Percentiles rank a stretch among this genome's conserved stretches.
Conservation (phyloP, 2,113 vertebrate species). For the Alligator sinensis region DNA sequence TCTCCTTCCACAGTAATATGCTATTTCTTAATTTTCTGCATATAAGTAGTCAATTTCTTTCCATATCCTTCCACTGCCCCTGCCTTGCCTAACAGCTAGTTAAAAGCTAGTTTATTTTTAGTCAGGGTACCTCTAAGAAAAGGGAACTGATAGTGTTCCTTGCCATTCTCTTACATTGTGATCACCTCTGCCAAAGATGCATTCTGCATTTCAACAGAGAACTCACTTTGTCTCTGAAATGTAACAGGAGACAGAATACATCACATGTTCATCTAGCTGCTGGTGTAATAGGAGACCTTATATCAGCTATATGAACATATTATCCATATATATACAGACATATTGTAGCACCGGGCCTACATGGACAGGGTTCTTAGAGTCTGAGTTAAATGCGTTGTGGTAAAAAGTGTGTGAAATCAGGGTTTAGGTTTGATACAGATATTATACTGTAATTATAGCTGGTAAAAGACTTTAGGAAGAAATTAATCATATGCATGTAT, state of each 20-base stretch:
- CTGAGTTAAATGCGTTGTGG: neutral
- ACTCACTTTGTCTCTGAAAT: neutral
- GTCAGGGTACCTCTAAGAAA: neutral
- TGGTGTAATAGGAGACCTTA: neutral
- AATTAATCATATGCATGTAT: neutral
- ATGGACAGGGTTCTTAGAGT: neutral
- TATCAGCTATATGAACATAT: neutral
- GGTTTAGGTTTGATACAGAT: neutral
- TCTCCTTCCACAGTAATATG: accelerated
- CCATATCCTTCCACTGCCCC: neutral
- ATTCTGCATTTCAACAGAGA: neutral
- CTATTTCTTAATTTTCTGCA: neutral
- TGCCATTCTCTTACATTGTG: neutral
- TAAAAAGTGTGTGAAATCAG: neutral
- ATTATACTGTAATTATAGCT: neutral
- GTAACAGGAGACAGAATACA: neutral
- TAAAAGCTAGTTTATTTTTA: too few species aligned
- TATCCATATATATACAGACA: neutral
- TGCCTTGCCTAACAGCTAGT: neutral
- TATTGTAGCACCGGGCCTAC: neutral
- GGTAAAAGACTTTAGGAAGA: neutral
- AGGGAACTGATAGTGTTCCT: accelerated
- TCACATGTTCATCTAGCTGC: neutral
- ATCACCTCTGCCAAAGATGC: neutral
- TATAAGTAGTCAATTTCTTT: neutral